Percentiles rank a stretch among this genome's conserved stretches.
These are phyloP conservation scores for Globia sparganii DNA, from an alignment of 2,888 invertebrate species.

Conservation along the genomic window DNA sequence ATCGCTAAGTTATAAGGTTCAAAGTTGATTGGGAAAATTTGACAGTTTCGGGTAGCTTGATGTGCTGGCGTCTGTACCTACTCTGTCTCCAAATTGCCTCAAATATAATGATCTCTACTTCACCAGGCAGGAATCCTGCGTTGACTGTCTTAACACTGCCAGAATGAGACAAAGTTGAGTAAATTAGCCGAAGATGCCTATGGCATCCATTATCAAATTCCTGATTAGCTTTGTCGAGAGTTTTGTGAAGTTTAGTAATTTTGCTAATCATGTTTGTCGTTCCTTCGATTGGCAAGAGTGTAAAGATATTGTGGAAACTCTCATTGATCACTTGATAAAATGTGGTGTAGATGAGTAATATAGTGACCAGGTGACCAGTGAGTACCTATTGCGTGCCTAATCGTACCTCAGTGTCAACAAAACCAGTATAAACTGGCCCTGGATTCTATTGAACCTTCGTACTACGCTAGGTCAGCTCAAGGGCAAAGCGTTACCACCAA, in stretches of 20 bases:
- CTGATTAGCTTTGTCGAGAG: conserved; percentile 8
- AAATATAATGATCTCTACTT: conserved; percentile 1
- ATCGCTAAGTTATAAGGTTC: too few relatives aligned
- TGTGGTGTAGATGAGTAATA: background rate
- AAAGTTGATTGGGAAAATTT: too few relatives aligned
- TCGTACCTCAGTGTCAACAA: background rate
- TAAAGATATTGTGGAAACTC: background rate
- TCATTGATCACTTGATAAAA: background rate
- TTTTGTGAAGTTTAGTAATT: conserved; percentile 12
- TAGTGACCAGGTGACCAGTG: too few relatives aligned
- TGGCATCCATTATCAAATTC: conserved; percentile 1
- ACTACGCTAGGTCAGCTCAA: background rate
- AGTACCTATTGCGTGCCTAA: background rate
- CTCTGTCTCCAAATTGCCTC: background rate
- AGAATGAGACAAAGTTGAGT: conserved; percentile 9
- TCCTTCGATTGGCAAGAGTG: background rate
- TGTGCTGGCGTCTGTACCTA: too few relatives aligned
- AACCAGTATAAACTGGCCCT: background rate
- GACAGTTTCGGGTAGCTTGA: too few relatives aligned
- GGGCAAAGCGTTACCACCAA: background rate
- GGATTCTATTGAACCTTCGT: background rate
- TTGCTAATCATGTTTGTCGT: background rate
- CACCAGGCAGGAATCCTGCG: background rate
- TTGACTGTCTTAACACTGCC: conserved; percentile 40
- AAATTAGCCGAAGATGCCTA: background rate